Evolutionary conservation across 2,797 vertebrate species (phyloP), one percentile per base, ranked within the genome.

Genomic region (Decapterus maruadsi): DNA sequence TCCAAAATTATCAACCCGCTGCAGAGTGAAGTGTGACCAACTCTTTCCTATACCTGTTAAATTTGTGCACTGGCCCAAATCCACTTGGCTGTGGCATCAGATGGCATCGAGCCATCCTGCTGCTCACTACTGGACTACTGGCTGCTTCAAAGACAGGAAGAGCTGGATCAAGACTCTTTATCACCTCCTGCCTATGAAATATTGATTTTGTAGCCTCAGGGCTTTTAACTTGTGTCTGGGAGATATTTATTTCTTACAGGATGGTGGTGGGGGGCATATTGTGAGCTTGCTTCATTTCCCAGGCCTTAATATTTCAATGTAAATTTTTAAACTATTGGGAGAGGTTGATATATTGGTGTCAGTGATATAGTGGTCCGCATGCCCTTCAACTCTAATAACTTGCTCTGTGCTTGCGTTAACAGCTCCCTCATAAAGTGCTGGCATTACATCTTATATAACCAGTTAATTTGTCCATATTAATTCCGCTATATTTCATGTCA

Each of bases 101-200:
- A 80, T 90, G 89, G 80, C 87, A 78, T 59, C 2, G 40, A 75
- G 85, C 87, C 86, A 84, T 73, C 61, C 75, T 55, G 75, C 78
- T 71, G 80, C 79, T 88, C 75, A 12, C 72, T 64, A 34, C 83
- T 80, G 84, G 85, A 78, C 85, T 58, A 50, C 82, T 72, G 77
- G 72, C 83, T 77, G 83, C 81, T 80, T 80, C 85, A 78, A 70
- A 88, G 76, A 80, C 75, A 77, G 86, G 80, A 86, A 75, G 86
- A 86, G 68, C 70, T 65, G 83, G 80, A 87, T 88, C 83, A 80
- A 73, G 78, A 81, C 72, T 85, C 83, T 92, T 90, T 82, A 92
- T 90, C 83, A 88, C 86, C 86, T 61, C 83, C 76, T 80, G 85
- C 79, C 85, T 78, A 85, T 90, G 77, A 90, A 90, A 90, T 85